These are phyloP conservation scores for Oxystoma pomonae DNA, from an alignment of 2,888 invertebrate genomes.

Conservation along the genomic window DNA sequence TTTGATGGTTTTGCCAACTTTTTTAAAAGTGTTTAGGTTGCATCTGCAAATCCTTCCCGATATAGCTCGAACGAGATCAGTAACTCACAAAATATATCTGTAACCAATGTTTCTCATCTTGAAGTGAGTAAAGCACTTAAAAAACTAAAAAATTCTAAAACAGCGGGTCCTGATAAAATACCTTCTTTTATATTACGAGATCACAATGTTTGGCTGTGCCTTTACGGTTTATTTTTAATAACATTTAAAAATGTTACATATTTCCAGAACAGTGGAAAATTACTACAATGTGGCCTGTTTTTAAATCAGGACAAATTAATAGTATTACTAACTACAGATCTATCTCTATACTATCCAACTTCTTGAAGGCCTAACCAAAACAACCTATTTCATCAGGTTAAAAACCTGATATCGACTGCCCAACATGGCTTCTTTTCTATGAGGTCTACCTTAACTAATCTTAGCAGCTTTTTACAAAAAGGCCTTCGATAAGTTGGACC, in stretches of 20 bases:
- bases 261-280: background rate
- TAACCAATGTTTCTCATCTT: background rate
- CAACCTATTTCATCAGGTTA: background rate
- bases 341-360: background rate
- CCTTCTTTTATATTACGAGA: background rate
- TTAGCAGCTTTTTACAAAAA: background rate
- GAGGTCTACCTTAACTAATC: background rate
- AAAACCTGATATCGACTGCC: background rate
- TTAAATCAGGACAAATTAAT: background rate
- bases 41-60: background rate
- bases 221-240: background rate
- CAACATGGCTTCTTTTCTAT: conserved; percentile 2
- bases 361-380: background rate
- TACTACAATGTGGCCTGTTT: background rate
- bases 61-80: background rate
- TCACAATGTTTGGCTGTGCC: background rate
- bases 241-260: background rate
- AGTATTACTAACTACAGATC: too few relatives aligned
- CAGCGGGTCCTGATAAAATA: background rate
- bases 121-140: too few relatives aligned
- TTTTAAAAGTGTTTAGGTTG: background rate
- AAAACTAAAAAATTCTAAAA: background rate
- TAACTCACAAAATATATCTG: background rate
- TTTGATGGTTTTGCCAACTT: background rate
- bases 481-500: background rate